Conservation (phyloP, 2,888 invertebrate species). For the Ectemnius continuus region DNA sequence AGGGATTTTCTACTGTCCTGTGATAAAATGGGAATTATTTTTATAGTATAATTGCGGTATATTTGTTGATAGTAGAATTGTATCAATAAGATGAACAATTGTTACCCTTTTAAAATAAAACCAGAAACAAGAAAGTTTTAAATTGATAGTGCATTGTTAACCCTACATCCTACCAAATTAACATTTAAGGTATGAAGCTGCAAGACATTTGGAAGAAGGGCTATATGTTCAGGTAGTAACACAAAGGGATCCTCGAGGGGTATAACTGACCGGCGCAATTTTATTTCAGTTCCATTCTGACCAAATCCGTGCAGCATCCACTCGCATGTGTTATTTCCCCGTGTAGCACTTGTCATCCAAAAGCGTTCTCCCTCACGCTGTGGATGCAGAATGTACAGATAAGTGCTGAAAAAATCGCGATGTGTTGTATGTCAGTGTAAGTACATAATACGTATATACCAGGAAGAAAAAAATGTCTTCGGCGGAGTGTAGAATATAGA, state of each 20-base stretch:
- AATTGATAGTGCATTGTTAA: no score
- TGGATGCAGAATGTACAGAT: not conserved
- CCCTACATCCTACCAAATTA: slow-evolving; percentile 36
- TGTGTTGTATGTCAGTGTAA: not conserved
- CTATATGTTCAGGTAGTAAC: slow-evolving; percentile 56
- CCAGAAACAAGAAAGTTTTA: no score
- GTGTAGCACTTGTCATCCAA: slow-evolving; percentile 41
- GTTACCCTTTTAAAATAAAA: slow-evolving; percentile 44
- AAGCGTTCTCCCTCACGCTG: slow-evolving; percentile 36
- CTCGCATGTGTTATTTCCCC: slow-evolving; percentile 56
- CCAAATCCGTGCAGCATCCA: slow-evolving; percentile 68
- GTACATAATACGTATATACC: slow-evolving; percentile 48
- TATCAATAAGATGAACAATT: slow-evolving; percentile 48
- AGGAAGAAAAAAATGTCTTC: slow-evolving; percentile 71
- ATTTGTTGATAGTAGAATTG: slow-evolving; percentile 19
- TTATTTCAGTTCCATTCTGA: slow-evolving; percentile 60
- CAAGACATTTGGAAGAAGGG: slow-evolving; percentile 64
- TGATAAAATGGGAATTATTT: slow-evolving; percentile 28
- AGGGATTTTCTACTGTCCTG: slow-evolving; percentile 19
- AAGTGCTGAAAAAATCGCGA: not conserved
- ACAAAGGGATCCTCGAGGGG: slow-evolving; percentile 61
- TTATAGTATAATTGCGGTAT: slow-evolving; percentile 2
- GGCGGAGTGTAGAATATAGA: slow-evolving; percentile 67
- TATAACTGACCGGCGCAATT: slow-evolving; percentile 61
- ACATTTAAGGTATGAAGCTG: slow-evolving; percentile 52